These are phyloP conservation scores for Papilio polytes DNA, from an alignment of 1,140 invertebrate genomes.

Conservation along the genomic window DNA sequence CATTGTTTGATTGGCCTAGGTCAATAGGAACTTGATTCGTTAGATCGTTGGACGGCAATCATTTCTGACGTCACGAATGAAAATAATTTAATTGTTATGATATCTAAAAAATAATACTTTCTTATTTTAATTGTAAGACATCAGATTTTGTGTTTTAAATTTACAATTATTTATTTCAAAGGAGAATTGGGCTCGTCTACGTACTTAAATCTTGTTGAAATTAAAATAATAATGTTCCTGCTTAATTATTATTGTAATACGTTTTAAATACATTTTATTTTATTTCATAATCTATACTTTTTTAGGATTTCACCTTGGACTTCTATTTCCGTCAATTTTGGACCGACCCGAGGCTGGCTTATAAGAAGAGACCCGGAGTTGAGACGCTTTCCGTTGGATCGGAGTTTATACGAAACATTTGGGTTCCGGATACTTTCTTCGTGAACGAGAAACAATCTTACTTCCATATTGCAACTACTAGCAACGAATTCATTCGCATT, in stretches of 20 bases:
- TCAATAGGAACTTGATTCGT: background rate
- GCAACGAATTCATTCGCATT: slow-evolving; percentile 98
- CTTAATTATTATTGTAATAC: background rate
- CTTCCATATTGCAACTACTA: slow-evolving; percentile 98
- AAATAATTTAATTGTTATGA: background rate
- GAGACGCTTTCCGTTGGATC: slow-evolving; percentile 95
- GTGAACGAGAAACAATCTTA: slow-evolving; percentile 99
- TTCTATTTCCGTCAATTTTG: slow-evolving; percentile 99
- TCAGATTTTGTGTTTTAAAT: background rate
- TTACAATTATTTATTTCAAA: background rate
- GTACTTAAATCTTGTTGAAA: background rate
- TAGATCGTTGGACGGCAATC: background rate
- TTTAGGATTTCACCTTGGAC: slow-evolving; percentile 98
- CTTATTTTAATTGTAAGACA: background rate
- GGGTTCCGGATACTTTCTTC: slow-evolving; percentile 99
- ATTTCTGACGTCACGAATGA: background rate
- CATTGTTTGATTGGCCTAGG: background rate
- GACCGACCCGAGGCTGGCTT: slow-evolving; percentile 97
- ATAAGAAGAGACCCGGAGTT: slow-evolving; percentile 93
- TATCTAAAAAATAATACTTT: background rate
- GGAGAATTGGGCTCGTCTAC: background rate
- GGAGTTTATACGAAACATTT: slow-evolving; percentile 98
- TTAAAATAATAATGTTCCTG: background rate
- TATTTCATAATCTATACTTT: slow-evolving; percentile 42
- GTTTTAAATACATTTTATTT: background rate